These are phyloP conservation scores for Ibidorhyncha struthersii DNA, from an alignment of 2,113 vertebrate genomes.

Conservation along the genomic window DNA sequence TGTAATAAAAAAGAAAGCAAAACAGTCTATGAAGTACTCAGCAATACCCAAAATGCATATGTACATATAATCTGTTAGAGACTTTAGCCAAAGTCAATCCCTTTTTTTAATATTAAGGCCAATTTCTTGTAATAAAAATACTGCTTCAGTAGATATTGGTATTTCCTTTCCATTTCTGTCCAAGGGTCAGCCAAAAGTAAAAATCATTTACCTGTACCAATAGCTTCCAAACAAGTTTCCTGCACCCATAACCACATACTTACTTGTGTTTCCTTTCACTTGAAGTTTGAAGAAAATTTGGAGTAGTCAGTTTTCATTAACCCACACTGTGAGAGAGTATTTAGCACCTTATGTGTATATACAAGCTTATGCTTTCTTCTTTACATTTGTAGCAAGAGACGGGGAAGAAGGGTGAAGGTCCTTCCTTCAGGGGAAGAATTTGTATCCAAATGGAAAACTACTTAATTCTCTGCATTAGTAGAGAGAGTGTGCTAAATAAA, in stretches of 20 bases:
- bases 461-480: background rate
- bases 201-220: conserved; percentile 52
- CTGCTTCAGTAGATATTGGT: conserved; percentile 34
- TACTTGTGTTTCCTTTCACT: conserved; percentile 26
- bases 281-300: background rate
- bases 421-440: background rate
- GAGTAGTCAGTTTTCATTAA: conserved; percentile 12
- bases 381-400: background rate
- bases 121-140: conserved; percentile 53
- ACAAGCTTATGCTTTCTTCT: background rate
- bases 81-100: conserved; percentile 50
- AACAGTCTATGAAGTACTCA: conserved; percentile 4
- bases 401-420: background rate
- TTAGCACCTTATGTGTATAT: background rate
- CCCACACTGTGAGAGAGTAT: background rate
- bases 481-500: background rate
- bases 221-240: conserved; percentile 41
- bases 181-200: conserved; percentile 62
- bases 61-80: background rate
- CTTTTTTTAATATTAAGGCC: conserved; percentile 13
- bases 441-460: conserved; percentile 17
- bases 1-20: background rate
- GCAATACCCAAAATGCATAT: conserved; percentile 11
- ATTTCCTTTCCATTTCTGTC: conserved; percentile 57
- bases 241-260: conserved; percentile 15